Conservation (phyloP, 2,888 invertebrate genomes). For the Nebria salina region DNA sequence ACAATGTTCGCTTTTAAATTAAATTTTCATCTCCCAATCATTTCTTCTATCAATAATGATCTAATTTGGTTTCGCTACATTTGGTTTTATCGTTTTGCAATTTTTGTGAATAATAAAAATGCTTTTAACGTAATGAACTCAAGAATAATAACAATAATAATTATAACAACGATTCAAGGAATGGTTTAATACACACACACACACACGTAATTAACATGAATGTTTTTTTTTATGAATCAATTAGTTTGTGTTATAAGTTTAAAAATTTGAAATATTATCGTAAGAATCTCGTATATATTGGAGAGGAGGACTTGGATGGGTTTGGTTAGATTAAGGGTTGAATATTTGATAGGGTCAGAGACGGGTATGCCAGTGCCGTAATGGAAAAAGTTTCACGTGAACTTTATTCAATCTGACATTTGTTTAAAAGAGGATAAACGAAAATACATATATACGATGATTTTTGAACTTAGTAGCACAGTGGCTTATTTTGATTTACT, state of each 20-base stretch:
- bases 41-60: neutral
- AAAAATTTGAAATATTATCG: neutral
- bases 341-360: constrained; percentile 53
- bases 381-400: constrained; percentile 48
- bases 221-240: too few species aligned
- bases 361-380: constrained; percentile 48
- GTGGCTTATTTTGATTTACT: neutral
- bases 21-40: neutral
- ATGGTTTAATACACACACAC: neutral
- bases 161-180: neutral
- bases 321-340: constrained; percentile 54
- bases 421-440: constrained; percentile 18
- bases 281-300: too few species aligned
- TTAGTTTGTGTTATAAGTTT: too few species aligned
- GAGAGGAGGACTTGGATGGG: constrained; percentile 50
- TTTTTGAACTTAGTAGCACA: neutral
- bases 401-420: constrained; percentile 36
- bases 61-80: neutral
- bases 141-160: constrained; percentile 8
- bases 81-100: neutral
- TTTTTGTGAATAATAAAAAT: neutral
- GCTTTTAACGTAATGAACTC: constrained; percentile 13
- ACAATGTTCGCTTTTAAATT: neutral
- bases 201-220: neutral
- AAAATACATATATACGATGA: neutral